phyloP scores from a whole-genome alignment of 2,888 invertebrate genomes.

The Troides aeacus region DNA sequence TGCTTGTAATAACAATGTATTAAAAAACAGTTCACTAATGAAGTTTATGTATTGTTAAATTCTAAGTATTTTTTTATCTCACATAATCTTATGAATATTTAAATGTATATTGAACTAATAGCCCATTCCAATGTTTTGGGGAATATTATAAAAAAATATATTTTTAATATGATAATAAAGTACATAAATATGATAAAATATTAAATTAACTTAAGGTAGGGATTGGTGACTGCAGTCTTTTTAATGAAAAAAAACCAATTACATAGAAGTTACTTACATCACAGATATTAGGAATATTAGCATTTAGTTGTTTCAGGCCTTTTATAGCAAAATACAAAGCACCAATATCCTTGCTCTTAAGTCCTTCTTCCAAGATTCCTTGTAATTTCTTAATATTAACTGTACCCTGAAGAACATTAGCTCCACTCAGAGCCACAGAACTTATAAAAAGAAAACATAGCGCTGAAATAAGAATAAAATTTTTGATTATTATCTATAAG shows the following conservation, averaged over 20 bases:
- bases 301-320: slow-evolving; percentile 85
- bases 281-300: slow-evolving; percentile 80
- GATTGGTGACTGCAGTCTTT: not conserved
- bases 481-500: not conserved
- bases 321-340: slow-evolving; percentile 86
- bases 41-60: too few relatives aligned
- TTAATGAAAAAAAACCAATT: not conserved
- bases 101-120: too few relatives aligned
- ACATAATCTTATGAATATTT: too few relatives aligned
- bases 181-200: too few relatives aligned
- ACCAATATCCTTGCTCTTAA: slow-evolving; percentile 81
- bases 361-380: slow-evolving; percentile 66
- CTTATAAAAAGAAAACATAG: slow-evolving; percentile 47
- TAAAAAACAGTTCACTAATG: too few relatives aligned
- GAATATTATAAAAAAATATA: too few relatives aligned
- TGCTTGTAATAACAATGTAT: too few relatives aligned
- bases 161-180: too few relatives aligned
- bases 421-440: slow-evolving; percentile 44
- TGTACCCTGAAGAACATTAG: slow-evolving; percentile 60
- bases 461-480: slow-evolving; percentile 44
- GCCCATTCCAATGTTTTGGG: too few relatives aligned
- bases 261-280: slow-evolving; percentile 66
- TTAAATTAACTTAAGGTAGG: too few relatives aligned
- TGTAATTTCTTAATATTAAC: slow-evolving; percentile 67
- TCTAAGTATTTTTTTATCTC: not conserved